Percentiles rank a stretch among this genome's conserved stretches.
Conservation (phyloP, 2,797 vertebrate genomes). For the Enteromius unitaeniatus region DNA sequence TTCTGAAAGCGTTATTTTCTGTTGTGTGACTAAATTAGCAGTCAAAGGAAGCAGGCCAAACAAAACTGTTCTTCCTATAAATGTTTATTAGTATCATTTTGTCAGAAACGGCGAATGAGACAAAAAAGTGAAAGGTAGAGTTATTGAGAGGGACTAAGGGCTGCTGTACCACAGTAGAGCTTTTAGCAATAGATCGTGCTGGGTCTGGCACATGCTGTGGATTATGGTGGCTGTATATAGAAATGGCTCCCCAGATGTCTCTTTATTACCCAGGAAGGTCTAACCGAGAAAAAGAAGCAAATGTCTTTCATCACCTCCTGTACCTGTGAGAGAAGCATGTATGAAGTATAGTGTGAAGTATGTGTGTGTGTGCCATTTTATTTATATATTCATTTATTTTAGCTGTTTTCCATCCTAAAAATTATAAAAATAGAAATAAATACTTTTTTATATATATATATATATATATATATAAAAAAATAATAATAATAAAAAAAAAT, state of each 20-base stretch:
- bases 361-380: no score
- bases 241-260: constrained; percentile 5
- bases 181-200: constrained; percentile 55
- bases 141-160: constrained; percentile 26
- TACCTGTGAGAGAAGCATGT: no score
- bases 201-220: constrained; percentile 35
- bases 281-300: neutral
- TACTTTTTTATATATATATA: no score
- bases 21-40: neutral
- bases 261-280: constrained; percentile 16
- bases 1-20: neutral
- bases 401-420: no score
- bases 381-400: no score
- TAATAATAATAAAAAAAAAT: no score
- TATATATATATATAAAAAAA: no score
- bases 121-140: constrained; percentile 19
- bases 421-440: no score
- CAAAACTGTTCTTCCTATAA: neutral
- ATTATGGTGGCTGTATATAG: constrained; percentile 6
- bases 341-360: no score
- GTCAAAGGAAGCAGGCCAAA: constrained; percentile 5
- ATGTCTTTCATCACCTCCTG: neutral
- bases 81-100: neutral
- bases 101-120: neutral
- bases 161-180: constrained; percentile 31